Percentiles rank a stretch among this genome's conserved stretches.
Evolutionary conservation across 2,888 invertebrate genomes (phyloP).

Genomic region (Caenorhabditis japonica): DNA sequence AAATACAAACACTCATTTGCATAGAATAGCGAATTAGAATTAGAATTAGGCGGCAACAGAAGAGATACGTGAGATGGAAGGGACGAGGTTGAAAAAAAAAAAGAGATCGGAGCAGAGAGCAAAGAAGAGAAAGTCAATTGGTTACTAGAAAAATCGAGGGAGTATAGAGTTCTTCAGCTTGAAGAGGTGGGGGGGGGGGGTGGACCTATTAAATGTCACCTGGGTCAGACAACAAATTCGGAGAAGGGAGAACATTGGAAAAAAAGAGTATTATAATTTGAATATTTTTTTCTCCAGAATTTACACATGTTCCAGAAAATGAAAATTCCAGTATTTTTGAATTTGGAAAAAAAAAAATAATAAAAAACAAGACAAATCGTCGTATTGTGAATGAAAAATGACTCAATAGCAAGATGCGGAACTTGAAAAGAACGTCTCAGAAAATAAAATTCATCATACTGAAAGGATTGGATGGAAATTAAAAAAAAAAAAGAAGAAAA

Average conservation of each 20-base stretch:
- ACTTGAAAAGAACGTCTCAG: too few species aligned
- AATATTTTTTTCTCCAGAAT: too few species aligned
- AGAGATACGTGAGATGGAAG: background rate
- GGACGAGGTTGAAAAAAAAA: background rate
- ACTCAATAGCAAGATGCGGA: too few species aligned
- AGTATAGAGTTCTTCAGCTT: conserved; percentile 20
- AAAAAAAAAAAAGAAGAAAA: too few species aligned
- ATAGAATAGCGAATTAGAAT: conserved; percentile 4
- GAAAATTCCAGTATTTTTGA: too few species aligned
- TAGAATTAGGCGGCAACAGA: background rate
- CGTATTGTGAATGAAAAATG: too few species aligned
- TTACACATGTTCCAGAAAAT: too few species aligned
- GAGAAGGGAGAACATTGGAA: background rate
- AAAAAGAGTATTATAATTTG: background rate
- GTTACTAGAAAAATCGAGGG: background rate
- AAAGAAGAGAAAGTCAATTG: conserved; percentile 1
- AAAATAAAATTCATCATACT: too few species aligned
- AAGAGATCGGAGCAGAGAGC: background rate
- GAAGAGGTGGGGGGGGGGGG: too few species aligned
- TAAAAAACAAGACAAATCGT: background rate
- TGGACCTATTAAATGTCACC: conserved; percentile 44
- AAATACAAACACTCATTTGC: background rate
- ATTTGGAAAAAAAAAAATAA: background rate
- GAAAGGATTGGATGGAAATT: too few species aligned
- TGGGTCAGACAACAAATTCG: conserved; percentile 16